A percentile compares a stretch with the other conserved stretches of the same genome.
These are phyloP conservation scores for Theretra japonica DNA, from an alignment of 2,888 invertebrate genomes.

Conservation along the genomic window DNA sequence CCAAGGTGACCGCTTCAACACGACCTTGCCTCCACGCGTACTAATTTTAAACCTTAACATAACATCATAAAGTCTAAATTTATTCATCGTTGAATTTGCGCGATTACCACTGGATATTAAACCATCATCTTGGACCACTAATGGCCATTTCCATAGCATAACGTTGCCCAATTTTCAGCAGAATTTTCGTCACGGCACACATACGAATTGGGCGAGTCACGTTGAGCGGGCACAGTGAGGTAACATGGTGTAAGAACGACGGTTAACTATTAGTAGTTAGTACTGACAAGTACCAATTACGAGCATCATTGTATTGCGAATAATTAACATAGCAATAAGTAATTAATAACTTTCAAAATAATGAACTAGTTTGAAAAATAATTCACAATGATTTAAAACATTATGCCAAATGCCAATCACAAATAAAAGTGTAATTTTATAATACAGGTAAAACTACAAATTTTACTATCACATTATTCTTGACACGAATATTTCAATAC, in stretches of 20 bases:
- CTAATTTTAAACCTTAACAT: constrained; percentile 21
- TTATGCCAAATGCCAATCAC: neutral
- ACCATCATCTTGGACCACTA: constrained; percentile 8
- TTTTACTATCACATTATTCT: too few relatives aligned
- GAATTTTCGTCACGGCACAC: constrained; percentile 29
- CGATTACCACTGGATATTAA: neutral
- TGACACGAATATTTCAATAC: neutral
- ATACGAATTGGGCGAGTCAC: constrained; percentile 2
- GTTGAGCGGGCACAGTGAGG: neutral
- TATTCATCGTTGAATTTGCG: neutral
- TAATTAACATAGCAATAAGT: neutral
- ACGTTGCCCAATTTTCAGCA: constrained; percentile 17
- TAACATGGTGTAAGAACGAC: constrained; percentile 1
- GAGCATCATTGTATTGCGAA: neutral
- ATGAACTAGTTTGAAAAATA: neutral
- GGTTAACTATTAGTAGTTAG: neutral
- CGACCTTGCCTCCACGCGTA: constrained; percentile 40
- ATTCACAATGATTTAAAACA: neutral
- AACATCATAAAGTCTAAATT: constrained; percentile 14
- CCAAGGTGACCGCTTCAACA: constrained; percentile 50
- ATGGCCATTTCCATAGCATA: constrained; percentile 6
- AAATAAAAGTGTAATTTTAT: neutral
- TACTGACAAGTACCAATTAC: neutral
- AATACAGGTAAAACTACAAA: neutral
- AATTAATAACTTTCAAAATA: neutral